These are phyloP conservation scores for Nycteola revayana DNA, from an alignment of 2,888 invertebrate species.

Conservation along the genomic window DNA sequence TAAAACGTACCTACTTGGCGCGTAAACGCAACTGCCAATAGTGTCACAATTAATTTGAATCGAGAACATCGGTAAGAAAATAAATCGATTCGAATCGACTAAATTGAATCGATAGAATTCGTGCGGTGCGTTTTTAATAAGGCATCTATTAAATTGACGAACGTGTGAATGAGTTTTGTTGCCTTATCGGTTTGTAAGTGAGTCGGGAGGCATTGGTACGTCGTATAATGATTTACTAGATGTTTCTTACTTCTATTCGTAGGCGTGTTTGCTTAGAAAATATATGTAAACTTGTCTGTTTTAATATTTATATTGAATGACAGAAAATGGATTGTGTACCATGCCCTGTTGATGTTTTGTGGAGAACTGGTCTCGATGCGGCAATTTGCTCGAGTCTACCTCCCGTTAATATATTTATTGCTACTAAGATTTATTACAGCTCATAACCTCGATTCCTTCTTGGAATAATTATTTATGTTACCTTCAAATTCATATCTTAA, in stretches of 20 bases:
- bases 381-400: conserved; percentile 24
- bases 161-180: conserved; percentile 80
- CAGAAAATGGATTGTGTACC: conserved; percentile 3
- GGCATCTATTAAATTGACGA: conserved; percentile 74
- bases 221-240: conserved; percentile 68
- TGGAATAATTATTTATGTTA: too few species aligned
- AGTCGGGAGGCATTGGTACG: conserved; percentile 62
- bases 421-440: conserved; percentile 14
- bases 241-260: conserved; percentile 11
- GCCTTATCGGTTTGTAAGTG: conserved; percentile 65
- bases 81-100: conserved; percentile 47
- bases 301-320: conserved; percentile 26
- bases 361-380: conserved; percentile 14
- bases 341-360: conserved; percentile 30
- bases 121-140: conserved; percentile 72
- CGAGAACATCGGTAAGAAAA: conserved; percentile 49
- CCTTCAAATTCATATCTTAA: too few species aligned
- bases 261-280: conserved; percentile 20
- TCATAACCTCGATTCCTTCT: conserved; percentile 15
- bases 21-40: conserved; percentile 58
- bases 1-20: conserved; percentile 45
- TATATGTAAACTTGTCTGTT: conserved; percentile 12
- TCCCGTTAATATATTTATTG: conserved; percentile 22
- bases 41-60: conserved; percentile 62
- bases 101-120: conserved; percentile 57